These are phyloP conservation scores for Aporophyla nigra DNA, from an alignment of 2,888 invertebrate genomes.

Conservation along the genomic window DNA sequence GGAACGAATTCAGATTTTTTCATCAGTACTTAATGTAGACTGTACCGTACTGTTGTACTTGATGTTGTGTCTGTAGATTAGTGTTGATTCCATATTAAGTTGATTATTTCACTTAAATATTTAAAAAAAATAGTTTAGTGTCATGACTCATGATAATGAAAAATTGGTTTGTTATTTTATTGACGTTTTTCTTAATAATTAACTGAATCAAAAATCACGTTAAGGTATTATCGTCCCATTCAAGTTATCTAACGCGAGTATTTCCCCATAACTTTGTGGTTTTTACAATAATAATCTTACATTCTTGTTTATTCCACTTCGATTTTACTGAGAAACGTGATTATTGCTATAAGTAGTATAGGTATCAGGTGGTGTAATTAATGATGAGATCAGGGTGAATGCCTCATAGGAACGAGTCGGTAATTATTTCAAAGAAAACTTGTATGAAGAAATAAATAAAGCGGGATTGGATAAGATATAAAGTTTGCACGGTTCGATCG, in stretches of 20 bases:
- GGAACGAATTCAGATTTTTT: too few relatives aligned
- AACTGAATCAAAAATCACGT: neutral
- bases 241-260: conserved; percentile 18
- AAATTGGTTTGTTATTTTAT: too few relatives aligned
- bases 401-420: neutral
- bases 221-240: conserved; percentile 3
- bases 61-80: too few relatives aligned
- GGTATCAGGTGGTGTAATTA: conserved; percentile 42
- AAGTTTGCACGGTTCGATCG: too few relatives aligned
- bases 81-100: too few relatives aligned
- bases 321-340: conserved; percentile 62
- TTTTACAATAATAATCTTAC: conserved; percentile 35
- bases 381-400: conserved; percentile 50
- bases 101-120: too few relatives aligned
- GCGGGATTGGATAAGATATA: too few relatives aligned
- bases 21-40: too few relatives aligned
- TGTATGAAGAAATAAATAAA: neutral
- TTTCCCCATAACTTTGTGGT: conserved; percentile 45
- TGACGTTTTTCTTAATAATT: too few relatives aligned
- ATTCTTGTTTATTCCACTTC: conserved; percentile 53
- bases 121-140: too few relatives aligned
- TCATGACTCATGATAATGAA: too few relatives aligned
- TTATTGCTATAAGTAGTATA: conserved; percentile 20
- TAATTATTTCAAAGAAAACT: neutral
- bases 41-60: too few relatives aligned